These are phyloP conservation scores for Alexandromys oeconomus DNA, from an alignment of 2,797 vertebrate genomes.

Conservation along the genomic window DNA sequence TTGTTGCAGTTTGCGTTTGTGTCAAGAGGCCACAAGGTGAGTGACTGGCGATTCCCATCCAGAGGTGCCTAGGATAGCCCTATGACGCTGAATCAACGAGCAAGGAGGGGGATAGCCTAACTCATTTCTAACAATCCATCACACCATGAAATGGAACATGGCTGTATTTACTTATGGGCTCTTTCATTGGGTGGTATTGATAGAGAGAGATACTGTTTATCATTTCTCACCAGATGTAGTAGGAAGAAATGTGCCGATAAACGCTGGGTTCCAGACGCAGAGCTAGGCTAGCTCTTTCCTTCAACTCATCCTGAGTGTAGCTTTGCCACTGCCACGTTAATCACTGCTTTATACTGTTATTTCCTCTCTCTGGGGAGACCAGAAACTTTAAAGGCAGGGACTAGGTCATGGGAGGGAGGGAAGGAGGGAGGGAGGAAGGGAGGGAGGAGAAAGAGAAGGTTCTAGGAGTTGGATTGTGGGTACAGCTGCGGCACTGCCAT, in stretches of 20 bases:
- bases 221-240: background rate
- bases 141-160: background rate
- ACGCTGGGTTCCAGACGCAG: background rate
- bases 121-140: background rate
- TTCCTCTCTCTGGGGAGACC: background rate
- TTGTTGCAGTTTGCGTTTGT: background rate
- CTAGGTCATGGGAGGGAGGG: background rate
- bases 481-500: fast-evolving
- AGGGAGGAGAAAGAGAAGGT: background rate
- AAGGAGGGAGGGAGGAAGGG: background rate
- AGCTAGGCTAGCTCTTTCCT: background rate
- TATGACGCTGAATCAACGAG: background rate
- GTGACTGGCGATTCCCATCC: background rate
- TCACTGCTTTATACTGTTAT: fast-evolving
- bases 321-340: background rate
- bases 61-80: background rate
- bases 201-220: background rate
- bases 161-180: background rate
- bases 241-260: background rate
- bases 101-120: background rate
- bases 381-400: background rate
- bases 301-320: background rate
- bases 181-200: background rate
- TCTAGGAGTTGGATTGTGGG: background rate
- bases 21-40: background rate